Percentiles rank a stretch among this genome's conserved stretches.
These are phyloP conservation scores for Neotoma lepida DNA, from an alignment of 2,113 vertebrate species.

Conservation along the genomic window DNA sequence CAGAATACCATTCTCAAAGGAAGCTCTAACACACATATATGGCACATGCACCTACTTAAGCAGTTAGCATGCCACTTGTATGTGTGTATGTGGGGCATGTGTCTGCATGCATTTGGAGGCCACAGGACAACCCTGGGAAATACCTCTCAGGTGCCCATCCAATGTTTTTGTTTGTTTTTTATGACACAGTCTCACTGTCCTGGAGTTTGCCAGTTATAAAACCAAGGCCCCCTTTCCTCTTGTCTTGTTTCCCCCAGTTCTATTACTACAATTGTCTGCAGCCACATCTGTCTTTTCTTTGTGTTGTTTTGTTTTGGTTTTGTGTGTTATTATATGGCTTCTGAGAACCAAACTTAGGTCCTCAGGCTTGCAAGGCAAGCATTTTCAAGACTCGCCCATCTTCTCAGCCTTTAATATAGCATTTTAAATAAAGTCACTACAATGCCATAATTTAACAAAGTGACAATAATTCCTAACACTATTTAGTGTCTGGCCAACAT, in stretches of 20 bases:
- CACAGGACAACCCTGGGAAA: background rate
- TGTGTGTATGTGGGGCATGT: background rate
- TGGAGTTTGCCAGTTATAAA: background rate
- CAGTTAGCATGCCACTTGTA: background rate
- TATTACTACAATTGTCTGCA: background rate
- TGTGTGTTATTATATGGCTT: background rate
- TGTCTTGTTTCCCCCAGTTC: background rate
- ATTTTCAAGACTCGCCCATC: background rate
- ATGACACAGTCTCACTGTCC: background rate
- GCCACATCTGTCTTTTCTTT: background rate
- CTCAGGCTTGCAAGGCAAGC: background rate
- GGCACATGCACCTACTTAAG: background rate
- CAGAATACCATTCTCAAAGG: background rate
- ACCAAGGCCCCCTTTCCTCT: background rate
- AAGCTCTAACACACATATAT: background rate
- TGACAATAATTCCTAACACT: background rate
- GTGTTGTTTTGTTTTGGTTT: background rate
- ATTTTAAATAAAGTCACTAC: conserved; percentile 30
- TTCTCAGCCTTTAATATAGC: background rate
- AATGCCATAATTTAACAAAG: background rate
- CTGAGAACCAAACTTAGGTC: background rate
- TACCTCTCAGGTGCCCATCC: too few relatives aligned
- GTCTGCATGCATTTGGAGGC: background rate
- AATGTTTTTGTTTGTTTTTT: background rate
- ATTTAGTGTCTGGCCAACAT: background rate